Conservation (phyloP, 2,797 vertebrate species). For the Fratercula arctica region DNA sequence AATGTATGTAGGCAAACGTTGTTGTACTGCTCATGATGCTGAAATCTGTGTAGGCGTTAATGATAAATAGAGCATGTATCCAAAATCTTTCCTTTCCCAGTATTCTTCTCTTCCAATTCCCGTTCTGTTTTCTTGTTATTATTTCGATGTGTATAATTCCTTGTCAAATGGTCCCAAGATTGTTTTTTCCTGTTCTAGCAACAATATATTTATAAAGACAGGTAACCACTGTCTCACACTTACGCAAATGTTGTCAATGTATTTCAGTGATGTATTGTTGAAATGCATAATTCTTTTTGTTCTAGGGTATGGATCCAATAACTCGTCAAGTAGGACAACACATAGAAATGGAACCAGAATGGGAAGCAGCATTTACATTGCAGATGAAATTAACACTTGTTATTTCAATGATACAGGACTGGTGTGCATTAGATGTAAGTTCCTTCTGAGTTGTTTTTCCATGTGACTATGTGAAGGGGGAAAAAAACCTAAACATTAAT, state of each 20-base stretch:
- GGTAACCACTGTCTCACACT: not conserved
- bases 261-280: not conserved
- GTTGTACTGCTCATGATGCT: not conserved
- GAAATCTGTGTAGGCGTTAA: not conserved
- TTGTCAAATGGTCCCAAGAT: not conserved
- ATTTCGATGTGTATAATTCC: not conserved
- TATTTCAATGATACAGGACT: conserved; percentile 98
- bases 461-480: not conserved
- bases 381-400: conserved; percentile 97
- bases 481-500: not conserved
- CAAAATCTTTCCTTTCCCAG: not conserved
- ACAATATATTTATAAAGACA: not conserved
- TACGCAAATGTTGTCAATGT: not conserved
- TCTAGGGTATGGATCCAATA: conserved; percentile 96
- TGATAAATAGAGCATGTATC: not conserved
- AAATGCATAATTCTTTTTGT: not conserved
- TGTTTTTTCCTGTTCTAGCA: not conserved
- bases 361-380: conserved; percentile 96
- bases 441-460: not conserved
- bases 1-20: not conserved
- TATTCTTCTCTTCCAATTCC: not conserved
- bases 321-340: conserved; percentile 96
- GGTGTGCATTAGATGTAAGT: conserved; percentile 93
- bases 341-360: conserved; percentile 98
- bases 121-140: not conserved